Evolutionary conservation across 2,888 invertebrate genomes (phyloP).

Genomic region (Nezara viridula): DNA sequence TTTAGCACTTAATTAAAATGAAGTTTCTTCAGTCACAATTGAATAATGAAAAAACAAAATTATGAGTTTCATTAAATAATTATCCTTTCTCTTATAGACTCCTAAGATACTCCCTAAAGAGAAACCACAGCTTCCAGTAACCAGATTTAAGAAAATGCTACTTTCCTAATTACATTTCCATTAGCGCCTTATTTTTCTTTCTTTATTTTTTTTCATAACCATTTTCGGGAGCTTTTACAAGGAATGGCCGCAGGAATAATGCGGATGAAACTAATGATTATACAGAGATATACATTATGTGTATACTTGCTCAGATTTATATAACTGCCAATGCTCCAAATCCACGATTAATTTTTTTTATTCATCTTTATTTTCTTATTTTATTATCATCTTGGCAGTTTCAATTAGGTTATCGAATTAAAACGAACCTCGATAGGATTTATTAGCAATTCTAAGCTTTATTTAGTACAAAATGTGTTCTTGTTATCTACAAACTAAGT

Average conservation of each 20-base stretch:
- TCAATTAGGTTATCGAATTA: too few relatives aligned
- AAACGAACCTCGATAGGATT: too few relatives aligned
- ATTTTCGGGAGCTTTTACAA: not conserved
- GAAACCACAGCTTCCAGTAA: not conserved
- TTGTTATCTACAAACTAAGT: too few relatives aligned
- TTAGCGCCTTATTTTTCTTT: not conserved
- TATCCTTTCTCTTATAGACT: not conserved
- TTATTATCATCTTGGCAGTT: too few relatives aligned
- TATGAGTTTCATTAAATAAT: not conserved
- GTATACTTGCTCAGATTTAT: too few relatives aligned
- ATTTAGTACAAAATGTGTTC: too few relatives aligned
- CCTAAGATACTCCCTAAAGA: not conserved
- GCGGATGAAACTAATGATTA: not conserved
- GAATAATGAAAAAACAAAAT: not conserved
- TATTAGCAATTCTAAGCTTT: too few relatives aligned
- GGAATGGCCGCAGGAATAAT: not conserved
- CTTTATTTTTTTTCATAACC: not conserved
- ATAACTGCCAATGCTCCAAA: too few relatives aligned
- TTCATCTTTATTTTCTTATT: too few relatives aligned
- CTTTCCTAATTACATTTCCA: conserved; percentile 23
- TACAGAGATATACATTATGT: too few relatives aligned
- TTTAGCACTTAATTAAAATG: not conserved
- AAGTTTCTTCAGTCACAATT: not conserved
- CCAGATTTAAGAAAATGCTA: not conserved
- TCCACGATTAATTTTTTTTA: too few relatives aligned